Base-by-base conservation (phyloP, 1,140 invertebrate genomes). In the Lepidurus arcticus region DNA sequence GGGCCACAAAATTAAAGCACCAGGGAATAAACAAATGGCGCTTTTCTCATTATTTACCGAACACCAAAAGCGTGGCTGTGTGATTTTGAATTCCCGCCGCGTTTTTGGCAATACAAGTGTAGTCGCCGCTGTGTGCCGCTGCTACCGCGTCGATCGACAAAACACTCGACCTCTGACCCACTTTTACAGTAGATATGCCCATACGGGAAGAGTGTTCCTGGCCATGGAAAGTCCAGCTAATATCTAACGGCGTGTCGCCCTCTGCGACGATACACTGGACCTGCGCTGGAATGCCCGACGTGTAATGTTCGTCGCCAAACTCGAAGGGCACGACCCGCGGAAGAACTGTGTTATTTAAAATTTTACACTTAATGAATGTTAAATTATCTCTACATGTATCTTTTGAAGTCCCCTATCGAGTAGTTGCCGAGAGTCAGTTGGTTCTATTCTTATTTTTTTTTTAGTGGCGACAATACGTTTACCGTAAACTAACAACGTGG, bases 61-160 rank as follows among this genome's bases (percentile, higher is more conserved):
- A 82, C 5, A 87, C 85, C 82, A 90, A 87, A 81, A 94, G 85
- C 75, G 87, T 84, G 34, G 91, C 90, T 11, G 91, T 90, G 83
- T 91, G 90, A 80, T 88, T 89, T 42, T 88, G 88, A 24, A 87
- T 88, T 76, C 91, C 92, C 79, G 91, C 92, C 78, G 87, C 86
- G 85, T 94, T 94, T 86, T 89, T 88, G 74, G 90, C 92, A 79
- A 90, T 87, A 84, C 93, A 95, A n/a, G 91, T 92, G 84, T 93
- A 95, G 83, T 91, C 92, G 82, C 92, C 93, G 80, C 91, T 89
- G 85, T 93, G 91, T 85, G 88, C 84, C 85, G 85, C 83, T 42
- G 80, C 83, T 5, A 85, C 85, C 42, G 84, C 82, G 65, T 84
- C 82, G 73, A 83, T 83, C 9, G 80, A 76, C n/a, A 83, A 83